phyloP scores from a whole-genome alignment of 1,140 invertebrate genomes.

The Danaus melanippus region DNA sequence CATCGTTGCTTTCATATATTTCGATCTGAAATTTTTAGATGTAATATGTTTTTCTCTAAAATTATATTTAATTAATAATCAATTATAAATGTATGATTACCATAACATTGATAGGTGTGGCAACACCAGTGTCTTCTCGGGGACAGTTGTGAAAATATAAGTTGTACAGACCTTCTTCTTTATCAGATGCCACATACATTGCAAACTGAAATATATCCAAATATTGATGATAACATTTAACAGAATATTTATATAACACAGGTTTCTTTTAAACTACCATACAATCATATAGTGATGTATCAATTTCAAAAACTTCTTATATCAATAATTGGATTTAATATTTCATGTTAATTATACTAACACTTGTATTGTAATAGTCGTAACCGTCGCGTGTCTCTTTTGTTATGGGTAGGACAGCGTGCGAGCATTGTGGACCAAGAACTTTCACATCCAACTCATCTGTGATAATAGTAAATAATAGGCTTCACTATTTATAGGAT shows the following conservation, averaged over 20 bases:
- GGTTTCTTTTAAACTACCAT: not conserved
- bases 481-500: no score
- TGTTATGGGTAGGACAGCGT: constrained; percentile 61
- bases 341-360: constrained; percentile 34
- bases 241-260: constrained; percentile 1
- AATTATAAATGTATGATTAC: constrained; percentile 62
- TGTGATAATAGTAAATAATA: no score
- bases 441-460: no score
- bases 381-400: constrained; percentile 55
- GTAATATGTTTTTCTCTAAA: no score
- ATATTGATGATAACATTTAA: not conserved
- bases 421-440: constrained; percentile 45
- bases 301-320: no score
- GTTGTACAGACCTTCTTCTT: constrained; percentile 95
- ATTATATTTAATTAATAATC: constrained; percentile 1
- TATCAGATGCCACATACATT: constrained; percentile 82
- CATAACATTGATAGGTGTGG: constrained; percentile 75
- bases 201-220: constrained; percentile 76
- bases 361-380: constrained; percentile 74
- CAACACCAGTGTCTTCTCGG: constrained; percentile 75
- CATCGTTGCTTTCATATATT: constrained; percentile 87
- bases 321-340: no score
- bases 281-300: not conserved
- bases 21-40: constrained; percentile 76
- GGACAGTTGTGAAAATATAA: constrained; percentile 97